Percentiles rank a stretch among this genome's conserved stretches.
Conservation (phyloP, 2,888 invertebrate genomes). For the Abrostola tripartita region DNA sequence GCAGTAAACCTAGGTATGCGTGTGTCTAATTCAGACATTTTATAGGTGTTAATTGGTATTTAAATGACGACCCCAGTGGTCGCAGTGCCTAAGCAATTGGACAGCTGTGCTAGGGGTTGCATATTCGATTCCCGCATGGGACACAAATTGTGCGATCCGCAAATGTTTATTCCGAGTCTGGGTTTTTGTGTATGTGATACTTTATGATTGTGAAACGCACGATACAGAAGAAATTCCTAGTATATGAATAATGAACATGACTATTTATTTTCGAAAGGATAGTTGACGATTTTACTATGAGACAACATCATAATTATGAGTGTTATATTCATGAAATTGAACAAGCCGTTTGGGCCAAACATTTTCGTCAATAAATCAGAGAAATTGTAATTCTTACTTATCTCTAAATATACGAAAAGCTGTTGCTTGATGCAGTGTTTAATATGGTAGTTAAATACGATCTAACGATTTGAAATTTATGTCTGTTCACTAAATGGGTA, state of each 20-base stretch:
- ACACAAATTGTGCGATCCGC: no score
- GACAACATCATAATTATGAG: not conserved
- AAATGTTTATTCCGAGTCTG: no score
- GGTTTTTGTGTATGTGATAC: no score
- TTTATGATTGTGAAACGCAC: no score
- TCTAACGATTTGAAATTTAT: slow-evolving; percentile 25
- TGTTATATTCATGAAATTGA: no score
- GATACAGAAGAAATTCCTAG: no score
- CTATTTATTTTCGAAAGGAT: not conserved
- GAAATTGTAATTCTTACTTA: not conserved
- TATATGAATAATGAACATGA: not conserved
- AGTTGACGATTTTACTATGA: not conserved
- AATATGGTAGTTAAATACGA: slow-evolving; percentile 20
- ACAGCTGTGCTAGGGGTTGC: no score
- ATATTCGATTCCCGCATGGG: no score
- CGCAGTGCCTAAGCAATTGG: no score
- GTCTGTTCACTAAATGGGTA: slow-evolving; percentile 39
- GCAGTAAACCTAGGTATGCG: slow-evolving; percentile 26
- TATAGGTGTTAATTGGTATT: not conserved
- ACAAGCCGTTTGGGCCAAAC: no score
- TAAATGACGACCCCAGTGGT: no score
- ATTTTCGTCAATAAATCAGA: no score
- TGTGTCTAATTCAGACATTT: slow-evolving; percentile 13
- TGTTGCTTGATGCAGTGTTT: slow-evolving; percentile 8
- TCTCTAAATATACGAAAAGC: slow-evolving; percentile 1